phyloP scores from a whole-genome alignment of 2,113 vertebrate species.

The Aspiorhynchus laticeps region DNA sequence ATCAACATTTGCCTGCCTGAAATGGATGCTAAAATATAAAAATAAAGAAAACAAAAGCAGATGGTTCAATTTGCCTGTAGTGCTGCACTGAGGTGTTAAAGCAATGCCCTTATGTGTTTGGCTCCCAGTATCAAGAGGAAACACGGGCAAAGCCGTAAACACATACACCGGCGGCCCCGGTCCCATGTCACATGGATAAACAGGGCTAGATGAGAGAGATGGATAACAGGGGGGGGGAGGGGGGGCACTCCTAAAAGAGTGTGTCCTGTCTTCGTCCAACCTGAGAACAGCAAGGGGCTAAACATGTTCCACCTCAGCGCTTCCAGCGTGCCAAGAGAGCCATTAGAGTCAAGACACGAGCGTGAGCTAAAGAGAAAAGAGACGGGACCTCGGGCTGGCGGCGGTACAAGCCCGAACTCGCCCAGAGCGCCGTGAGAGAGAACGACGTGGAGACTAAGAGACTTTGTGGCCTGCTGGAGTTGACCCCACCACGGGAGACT shows the following conservation, averaged over 20 bases:
- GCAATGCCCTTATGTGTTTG: constrained; percentile 41
- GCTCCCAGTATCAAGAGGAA: constrained; percentile 32
- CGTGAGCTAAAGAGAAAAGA: constrained; percentile 40
- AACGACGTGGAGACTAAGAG: constrained; percentile 43
- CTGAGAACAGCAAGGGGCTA: constrained; percentile 77
- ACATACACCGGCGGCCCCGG: constrained; percentile 34
- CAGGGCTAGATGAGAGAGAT: constrained; percentile 57
- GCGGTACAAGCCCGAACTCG: constrained; percentile 40
- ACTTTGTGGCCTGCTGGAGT: constrained; percentile 52
- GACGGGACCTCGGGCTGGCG: constrained; percentile 40
- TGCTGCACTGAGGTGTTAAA: constrained; percentile 45
- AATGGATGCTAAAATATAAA: constrained; percentile 24
- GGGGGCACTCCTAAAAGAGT: constrained; percentile 59
- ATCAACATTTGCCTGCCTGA: constrained; percentile 58
- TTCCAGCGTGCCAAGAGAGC: constrained; percentile 70
- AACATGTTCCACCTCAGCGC: constrained; percentile 76
- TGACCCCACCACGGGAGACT: constrained; percentile 61
- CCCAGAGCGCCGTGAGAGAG: constrained; percentile 43
- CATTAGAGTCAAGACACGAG: constrained; percentile 64
- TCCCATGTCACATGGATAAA: constrained; percentile 31
- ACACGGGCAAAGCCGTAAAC: constrained; percentile 15
- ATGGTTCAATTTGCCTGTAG: constrained; percentile 49
- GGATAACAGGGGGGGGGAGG: constrained; percentile 65
- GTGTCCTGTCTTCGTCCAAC: constrained; percentile 68
- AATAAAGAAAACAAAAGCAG: constrained; percentile 35